Evolutionary conservation across 1,140 invertebrate genomes (phyloP), one percentile per base, ranked within the genome.

Genomic region (Cotesia vestalis): DNA sequence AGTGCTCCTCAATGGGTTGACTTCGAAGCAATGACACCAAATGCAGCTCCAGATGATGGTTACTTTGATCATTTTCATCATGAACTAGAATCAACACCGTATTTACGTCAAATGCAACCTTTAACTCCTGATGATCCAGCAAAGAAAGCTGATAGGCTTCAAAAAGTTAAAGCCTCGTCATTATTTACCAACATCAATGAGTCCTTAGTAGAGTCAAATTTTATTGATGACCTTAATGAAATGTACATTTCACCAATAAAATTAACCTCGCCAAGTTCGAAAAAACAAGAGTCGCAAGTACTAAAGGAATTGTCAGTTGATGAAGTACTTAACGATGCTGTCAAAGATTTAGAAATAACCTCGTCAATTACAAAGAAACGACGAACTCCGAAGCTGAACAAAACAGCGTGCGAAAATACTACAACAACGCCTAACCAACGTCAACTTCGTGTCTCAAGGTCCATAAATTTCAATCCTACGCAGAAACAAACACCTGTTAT

Each of bases 161-260:
- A 27, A 20, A 60, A 27, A 27, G 53, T 57, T 5, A 60, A 60
- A 35, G 59, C 17, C 8, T 34, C 59, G 12, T 35, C 63, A 66
- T 51, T 14, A 52, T 6, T 17, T 20, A 20, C 6, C 9, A 8
- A 27, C 9, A 20, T 52, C 3, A 9, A 40, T 9, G 14, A 38
- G 4, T 27, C 63, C 4, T 17, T 14, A 66, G 17, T 51, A 3
- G 9, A 66, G 4, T 52, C 63, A 34, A 34, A 3, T 51, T 66
- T 66, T 20, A 66, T 66, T 3, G 3, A 51, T 17, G 63, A 66
- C 9, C 17, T 66, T 4, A 17, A 66, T 27, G 20, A 51, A 14
- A 66, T 66, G 12, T 17, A 20, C 40, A 66, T 66, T 9, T 51
- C 63, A 20, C 63, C 63, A 3, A 20, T 66, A 35, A 66, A 66